Conservation (phyloP, 2,888 invertebrate species). For the Baccha elongata region DNA sequence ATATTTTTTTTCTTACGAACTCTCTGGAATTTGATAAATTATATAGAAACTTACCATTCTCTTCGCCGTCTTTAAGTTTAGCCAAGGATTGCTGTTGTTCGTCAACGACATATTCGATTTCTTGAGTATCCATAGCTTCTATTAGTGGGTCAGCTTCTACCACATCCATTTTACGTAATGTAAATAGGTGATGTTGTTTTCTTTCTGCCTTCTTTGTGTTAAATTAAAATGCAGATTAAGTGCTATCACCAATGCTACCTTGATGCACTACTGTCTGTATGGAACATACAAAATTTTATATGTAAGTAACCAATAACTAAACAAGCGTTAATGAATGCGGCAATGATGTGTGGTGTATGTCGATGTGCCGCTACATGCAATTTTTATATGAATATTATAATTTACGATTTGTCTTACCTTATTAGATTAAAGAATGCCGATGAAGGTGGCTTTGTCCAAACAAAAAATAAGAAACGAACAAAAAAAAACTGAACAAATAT, state of each 20-base stretch:
- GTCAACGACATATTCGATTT: conserved; percentile 79
- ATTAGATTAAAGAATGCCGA: background rate
- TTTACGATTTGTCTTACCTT: conserved; percentile 31
- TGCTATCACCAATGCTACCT: conserved; percentile 33
- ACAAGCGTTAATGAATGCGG: conserved; percentile 36
- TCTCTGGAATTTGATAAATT: no score
- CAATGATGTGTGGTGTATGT: conserved; percentile 3
- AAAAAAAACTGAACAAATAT: conserved; percentile 11
- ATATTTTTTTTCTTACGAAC: background rate
- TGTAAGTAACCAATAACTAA: conserved; percentile 30
- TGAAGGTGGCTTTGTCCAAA: conserved; percentile 2
- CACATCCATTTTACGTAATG: conserved; percentile 76
- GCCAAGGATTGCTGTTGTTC: conserved; percentile 44
- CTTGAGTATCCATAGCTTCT: conserved; percentile 82
- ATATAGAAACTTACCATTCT: conserved; percentile 49
- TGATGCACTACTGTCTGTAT: conserved; percentile 45
- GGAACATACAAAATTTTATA: conserved; percentile 37
- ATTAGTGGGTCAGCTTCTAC: conserved; percentile 82
- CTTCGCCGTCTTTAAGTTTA: conserved; percentile 59
- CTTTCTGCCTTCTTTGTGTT: conserved; percentile 62
- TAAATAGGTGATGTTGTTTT: conserved; percentile 62
- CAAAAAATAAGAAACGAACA: conserved; percentile 1
- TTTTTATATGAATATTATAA: conserved; percentile 8
- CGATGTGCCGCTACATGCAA: conserved; percentile 4
- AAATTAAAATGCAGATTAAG: conserved; percentile 66